Conservation (phyloP, 1,140 invertebrate genomes). For the Pissodes strobi region DNA sequence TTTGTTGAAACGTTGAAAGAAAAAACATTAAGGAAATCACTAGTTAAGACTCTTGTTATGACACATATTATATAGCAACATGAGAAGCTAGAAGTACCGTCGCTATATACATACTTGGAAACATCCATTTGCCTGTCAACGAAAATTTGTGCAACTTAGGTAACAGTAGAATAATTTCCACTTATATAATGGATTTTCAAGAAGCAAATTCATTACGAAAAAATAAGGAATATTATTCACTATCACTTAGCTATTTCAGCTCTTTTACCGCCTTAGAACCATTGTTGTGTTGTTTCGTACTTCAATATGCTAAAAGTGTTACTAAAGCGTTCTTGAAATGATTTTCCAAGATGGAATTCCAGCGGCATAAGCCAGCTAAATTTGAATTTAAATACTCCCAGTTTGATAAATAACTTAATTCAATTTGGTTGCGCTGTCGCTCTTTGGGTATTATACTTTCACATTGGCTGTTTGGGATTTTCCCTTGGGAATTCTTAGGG, state of each 20-base stretch:
- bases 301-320: conserved; percentile 15
- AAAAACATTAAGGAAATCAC: no score
- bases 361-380: background rate
- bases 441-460: conserved; percentile 20
- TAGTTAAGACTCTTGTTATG: no score
- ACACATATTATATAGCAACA: no score
- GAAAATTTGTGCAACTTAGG: no score
- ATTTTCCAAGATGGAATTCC: conserved; percentile 14
- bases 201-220: no score
- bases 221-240: no score
- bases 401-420: conserved; percentile 27
- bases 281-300: conserved; percentile 14
- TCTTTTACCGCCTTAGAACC: background rate
- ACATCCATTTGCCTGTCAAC: no score
- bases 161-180: no score
- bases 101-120: no score
- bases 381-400: conserved; percentile 27
- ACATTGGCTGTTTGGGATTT: conserved; percentile 12
- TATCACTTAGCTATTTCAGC: background rate
- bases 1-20: no score
- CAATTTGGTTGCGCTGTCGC: conserved; percentile 15
- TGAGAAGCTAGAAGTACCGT: no score
- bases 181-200: no score
- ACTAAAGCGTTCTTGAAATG: conserved; percentile 19
- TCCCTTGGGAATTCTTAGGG: background rate